Evolutionary conservation across 2,797 vertebrate species (phyloP).

Genomic region (Leptoclinus maculatus): DNA sequence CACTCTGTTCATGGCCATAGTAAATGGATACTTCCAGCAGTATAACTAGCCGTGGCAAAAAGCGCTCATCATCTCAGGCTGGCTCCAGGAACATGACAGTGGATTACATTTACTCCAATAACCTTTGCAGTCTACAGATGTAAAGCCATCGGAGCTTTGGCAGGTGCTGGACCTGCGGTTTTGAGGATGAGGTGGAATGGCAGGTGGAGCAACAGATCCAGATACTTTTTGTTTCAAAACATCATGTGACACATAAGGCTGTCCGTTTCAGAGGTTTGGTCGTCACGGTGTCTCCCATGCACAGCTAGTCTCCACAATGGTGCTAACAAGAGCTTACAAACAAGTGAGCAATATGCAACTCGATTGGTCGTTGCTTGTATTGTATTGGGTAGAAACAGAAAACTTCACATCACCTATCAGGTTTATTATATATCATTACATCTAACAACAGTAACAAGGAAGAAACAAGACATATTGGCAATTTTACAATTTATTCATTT

Average conservation of each 20-base stretch:
- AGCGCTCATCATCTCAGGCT: constrained; percentile 27
- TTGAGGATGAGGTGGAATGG: not conserved
- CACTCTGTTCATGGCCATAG: not conserved
- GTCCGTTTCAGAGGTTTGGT: not conserved
- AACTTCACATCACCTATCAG: too few relatives aligned
- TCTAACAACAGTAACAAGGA: too few relatives aligned
- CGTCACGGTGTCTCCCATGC: not conserved
- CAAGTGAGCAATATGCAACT: not conserved
- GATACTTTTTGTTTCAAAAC: not conserved
- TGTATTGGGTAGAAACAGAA: too few relatives aligned
- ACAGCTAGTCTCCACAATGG: not conserved
- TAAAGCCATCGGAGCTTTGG: constrained; percentile 8
- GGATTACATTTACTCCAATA: constrained; percentile 16
- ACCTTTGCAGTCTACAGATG: constrained; percentile 4
- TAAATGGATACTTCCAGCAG: constrained; percentile 18
- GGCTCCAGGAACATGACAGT: constrained; percentile 20
- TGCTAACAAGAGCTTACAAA: not conserved
- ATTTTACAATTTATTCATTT: too few relatives aligned
- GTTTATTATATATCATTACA: too few relatives aligned
- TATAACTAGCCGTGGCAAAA: constrained; percentile 14
- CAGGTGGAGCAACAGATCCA: not conserved
- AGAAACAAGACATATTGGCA: too few relatives aligned
- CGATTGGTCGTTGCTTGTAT: not conserved
- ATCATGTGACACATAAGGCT: not conserved
- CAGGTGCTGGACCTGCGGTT: not conserved